phyloP scores from a whole-genome alignment of 2,113 vertebrate genomes.

The Gobio gobio region DNA sequence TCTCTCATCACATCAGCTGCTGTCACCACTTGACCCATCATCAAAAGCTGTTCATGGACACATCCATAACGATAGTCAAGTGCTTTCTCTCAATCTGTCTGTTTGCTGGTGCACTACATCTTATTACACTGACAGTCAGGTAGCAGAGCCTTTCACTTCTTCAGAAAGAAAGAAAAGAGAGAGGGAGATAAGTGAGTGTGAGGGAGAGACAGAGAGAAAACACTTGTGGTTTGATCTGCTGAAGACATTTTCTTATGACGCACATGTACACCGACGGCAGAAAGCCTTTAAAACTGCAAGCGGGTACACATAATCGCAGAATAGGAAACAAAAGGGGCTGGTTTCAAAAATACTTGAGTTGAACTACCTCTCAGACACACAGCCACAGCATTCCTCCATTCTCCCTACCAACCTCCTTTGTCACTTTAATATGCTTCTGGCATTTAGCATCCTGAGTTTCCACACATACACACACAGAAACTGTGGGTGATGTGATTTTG shows the following conservation, averaged over 20 bases:
- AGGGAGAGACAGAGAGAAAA: conserved; percentile 58
- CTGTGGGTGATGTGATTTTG: conserved; percentile 70
- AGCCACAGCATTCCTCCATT: conserved; percentile 66
- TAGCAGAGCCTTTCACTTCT: conserved; percentile 38
- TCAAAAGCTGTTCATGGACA: conserved; percentile 46
- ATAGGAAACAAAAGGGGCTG: conserved; percentile 73
- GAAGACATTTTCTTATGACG: conserved; percentile 76
- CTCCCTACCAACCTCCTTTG: conserved; percentile 66
- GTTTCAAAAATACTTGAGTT: conserved; percentile 64
- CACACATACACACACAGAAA: conserved; percentile 61
- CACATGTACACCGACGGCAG: conserved; percentile 64
- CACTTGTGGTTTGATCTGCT: conserved; percentile 71
- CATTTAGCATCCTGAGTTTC: conserved; percentile 68
- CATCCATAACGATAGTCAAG: conserved; percentile 45
- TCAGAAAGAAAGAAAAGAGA: conserved; percentile 53
- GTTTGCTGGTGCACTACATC: conserved; percentile 29
- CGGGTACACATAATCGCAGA: conserved; percentile 70
- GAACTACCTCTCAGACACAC: conserved; percentile 73
- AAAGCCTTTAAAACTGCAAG: conserved; percentile 68
- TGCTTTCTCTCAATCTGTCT: conserved; percentile 41
- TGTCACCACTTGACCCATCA: conserved; percentile 40
- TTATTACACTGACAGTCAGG: conserved; percentile 42
- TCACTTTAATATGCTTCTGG: conserved; percentile 77
- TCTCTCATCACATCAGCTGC: conserved; percentile 24
- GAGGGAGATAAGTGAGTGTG: conserved; percentile 42